Base-by-base conservation (phyloP, 2,113 vertebrate genomes). In the Chroicocephalus ridibundus region DNA sequence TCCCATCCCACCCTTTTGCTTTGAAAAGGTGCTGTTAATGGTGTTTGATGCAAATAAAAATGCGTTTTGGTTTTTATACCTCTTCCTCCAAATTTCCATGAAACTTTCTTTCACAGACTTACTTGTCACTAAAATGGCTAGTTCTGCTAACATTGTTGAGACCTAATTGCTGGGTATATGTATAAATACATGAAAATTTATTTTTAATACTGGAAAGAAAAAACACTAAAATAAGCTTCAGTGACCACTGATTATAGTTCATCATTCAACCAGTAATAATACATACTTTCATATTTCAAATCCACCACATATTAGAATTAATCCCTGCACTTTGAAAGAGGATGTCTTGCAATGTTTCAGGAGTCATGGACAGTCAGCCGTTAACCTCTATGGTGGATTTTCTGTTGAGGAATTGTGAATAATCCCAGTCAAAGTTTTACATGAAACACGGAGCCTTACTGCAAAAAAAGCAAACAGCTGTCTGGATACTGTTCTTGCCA, bases 1-100 rank as follows among this genome's bases (percentile, higher is more conserved):
- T 72, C 14, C 11, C 20, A 31, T 7, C 5, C 4, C 4, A 46
- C 0, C 2, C 25, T 64, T 80, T 49, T 55, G 0, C 61, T 91
- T 77, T 84, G 18, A 69, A 93, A 72, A 22, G 3, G 19, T 51
- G 19, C 1, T 13, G 3, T 60, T 82, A 80, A 52, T 25, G 17
- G 5, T 47, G 26, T 61, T 74, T 82, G 24, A 54, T 69, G 38
- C 6, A 74, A 78, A 81, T 26, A 57, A 65, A 86, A 80, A 74
- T 6, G 1, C 2, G 13, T 88, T 91, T 71, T 31, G 19, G 9
- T 46, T 92, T 82, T 76, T n/a, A 36, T 54, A 36, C 1, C 3
- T 66, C 38, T 88, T 83, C 13, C 18, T 19, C 13, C 54, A 94
- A 86, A 62, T 27, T 5, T 4, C 15, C 22, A 11, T 61, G 10